Percentiles rank a stretch among this genome's conserved stretches.
These are phyloP conservation scores for Umimayanthus kanabou DNA, from an alignment of 92 coral and sea anemone species.

Conservation along the genomic window DNA sequence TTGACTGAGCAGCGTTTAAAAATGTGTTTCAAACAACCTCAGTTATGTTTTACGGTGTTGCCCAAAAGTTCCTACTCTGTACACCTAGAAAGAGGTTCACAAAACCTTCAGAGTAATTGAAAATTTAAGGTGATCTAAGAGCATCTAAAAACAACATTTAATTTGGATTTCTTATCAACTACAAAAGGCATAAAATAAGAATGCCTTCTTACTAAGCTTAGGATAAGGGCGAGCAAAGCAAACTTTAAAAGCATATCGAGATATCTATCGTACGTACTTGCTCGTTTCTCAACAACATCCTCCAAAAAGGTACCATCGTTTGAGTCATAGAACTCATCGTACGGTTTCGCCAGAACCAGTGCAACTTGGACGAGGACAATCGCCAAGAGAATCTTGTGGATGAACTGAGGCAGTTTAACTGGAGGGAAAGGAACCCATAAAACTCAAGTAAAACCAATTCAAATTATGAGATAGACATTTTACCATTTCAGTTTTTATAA, in stretches of 20 bases:
- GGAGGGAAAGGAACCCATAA: not conserved
- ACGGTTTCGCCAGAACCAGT: conserved; percentile 6
- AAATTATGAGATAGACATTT: not conserved
- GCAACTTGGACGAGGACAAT: not conserved
- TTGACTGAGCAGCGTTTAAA: too few species aligned
- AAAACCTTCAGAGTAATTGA: too few species aligned
- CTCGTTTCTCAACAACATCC: conserved; percentile 2
- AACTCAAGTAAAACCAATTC: not conserved
- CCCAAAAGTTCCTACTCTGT: too few species aligned
- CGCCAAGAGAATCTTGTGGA: not conserved
- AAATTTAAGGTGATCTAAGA: too few species aligned
- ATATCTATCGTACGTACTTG: not conserved
- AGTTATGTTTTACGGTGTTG: too few species aligned
- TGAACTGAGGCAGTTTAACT: not conserved
- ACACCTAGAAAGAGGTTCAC: too few species aligned
- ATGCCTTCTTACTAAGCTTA: not conserved
- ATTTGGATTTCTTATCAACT: not conserved
- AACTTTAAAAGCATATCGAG: too few species aligned
- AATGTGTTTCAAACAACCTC: too few species aligned
- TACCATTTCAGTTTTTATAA: too few species aligned
- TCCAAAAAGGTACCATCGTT: not conserved
- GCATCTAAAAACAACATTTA: too few species aligned
- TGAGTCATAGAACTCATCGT: not conserved
- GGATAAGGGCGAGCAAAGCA: too few species aligned
- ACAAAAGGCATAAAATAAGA: not conserved